A percentile compares a stretch with the other conserved stretches of the same genome.
Evolutionary conservation across 2,113 vertebrate genomes (phyloP).

Genomic region (Podarcis muralis): DNA sequence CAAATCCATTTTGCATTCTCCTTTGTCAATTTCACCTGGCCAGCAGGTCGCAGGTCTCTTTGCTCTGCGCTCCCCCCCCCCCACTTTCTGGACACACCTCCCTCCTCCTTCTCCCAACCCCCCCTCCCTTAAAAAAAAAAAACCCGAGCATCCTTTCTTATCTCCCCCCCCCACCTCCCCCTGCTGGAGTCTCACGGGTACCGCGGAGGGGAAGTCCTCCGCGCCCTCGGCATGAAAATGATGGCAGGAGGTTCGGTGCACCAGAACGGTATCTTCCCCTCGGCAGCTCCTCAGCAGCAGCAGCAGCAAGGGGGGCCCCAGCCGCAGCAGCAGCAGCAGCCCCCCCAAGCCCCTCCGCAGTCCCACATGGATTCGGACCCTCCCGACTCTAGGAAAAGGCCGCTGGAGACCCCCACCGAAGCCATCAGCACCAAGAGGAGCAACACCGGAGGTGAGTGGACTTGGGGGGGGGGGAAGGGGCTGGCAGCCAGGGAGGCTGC

Average conservation of each 20-base stretch:
- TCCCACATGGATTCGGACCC: constrained; percentile 88
- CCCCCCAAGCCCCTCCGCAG: constrained; percentile 67
- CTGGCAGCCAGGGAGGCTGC: too few species aligned
- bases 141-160: not conserved
- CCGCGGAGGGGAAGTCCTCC: constrained; percentile 27
- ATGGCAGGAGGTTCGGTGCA: constrained; percentile 87
- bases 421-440: constrained; percentile 89
- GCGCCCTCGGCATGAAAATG: constrained; percentile 75
- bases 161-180: not conserved
- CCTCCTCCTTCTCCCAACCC: not conserved
- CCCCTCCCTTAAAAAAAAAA: not conserved
- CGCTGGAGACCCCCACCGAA: constrained; percentile 87
- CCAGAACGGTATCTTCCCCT: constrained; percentile 82
- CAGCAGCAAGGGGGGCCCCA: constrained; percentile 59
- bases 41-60: not conserved
- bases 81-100: not conserved
- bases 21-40: not conserved
- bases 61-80: not conserved
- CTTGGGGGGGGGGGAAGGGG: too few species aligned
- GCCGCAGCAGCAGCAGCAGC: constrained; percentile 80
- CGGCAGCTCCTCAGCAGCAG: not conserved
- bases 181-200: constrained; percentile 17
- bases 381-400: constrained; percentile 87
- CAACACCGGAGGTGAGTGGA: constrained; percentile 86
- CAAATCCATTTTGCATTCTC: not conserved